Conservation (phyloP, 2,797 vertebrate species). For the Cirrhinus molitorella region DNA sequence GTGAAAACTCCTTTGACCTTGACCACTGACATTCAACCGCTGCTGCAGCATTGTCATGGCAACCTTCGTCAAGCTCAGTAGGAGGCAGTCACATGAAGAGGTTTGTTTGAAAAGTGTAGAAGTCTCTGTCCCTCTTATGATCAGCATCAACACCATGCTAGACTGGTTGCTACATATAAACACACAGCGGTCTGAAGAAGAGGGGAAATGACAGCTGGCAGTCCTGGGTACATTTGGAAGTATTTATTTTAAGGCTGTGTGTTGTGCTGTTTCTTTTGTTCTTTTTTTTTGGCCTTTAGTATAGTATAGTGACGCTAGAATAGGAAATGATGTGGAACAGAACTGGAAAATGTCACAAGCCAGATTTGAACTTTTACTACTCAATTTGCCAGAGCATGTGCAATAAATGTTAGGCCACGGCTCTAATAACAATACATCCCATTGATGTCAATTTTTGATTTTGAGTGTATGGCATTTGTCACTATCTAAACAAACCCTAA, state of each 20-base stretch:
- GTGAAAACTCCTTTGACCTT: constrained; percentile 52
- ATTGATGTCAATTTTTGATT: not conserved
- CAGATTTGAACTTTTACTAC: not conserved
- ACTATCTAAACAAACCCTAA: not conserved
- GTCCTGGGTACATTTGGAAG: not conserved
- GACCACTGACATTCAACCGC: constrained; percentile 54
- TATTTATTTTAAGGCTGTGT: not conserved
- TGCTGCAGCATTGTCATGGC: constrained; percentile 77
- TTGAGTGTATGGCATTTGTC: not conserved
- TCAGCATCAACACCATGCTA: constrained; percentile 12
- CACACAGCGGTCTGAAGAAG: constrained; percentile 12
- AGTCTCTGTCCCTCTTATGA: constrained; percentile 39
- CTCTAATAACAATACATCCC: not conserved
- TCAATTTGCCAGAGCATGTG: not conserved
- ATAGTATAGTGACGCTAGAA: not conserved
- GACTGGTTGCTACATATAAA: constrained; percentile 17
- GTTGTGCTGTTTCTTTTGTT: not conserved
- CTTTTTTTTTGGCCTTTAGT: not conserved
- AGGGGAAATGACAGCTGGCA: constrained; percentile 57
- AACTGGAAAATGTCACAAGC: not conserved
- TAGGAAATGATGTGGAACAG: not conserved
- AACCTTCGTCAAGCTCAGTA: constrained; percentile 77
- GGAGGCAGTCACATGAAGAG: constrained; percentile 74
- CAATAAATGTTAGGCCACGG: not conserved
- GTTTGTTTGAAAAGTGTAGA: constrained; percentile 48